Base-by-base conservation (phyloP, 2,797 vertebrate genomes). In the Vireo griseus region DNA sequence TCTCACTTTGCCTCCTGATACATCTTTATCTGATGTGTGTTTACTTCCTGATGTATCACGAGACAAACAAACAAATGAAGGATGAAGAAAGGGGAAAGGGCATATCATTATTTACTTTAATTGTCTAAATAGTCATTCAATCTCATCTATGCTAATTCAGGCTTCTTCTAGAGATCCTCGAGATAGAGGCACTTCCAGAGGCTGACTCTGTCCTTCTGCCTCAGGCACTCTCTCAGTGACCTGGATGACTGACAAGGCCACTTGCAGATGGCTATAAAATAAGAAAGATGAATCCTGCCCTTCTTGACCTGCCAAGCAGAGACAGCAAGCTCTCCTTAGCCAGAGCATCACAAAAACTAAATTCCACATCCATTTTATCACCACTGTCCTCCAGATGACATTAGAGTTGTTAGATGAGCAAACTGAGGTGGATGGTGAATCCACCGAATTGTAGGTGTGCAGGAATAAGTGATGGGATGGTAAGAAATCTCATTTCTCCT, bases 391-490 rank as follows among this genome's bases (percentile, higher is more conserved):
- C 29, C 31, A 50, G 11, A 45, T n/a, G 20, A 79, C 48, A 22
- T 57, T 50, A 72, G 58, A 40, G 3, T 14, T 66, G 3, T 54
- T 47, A 52, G 31, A 42, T 9, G 13, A 63, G 5, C 28, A 92
- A 83, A 72, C 2, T 19, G 59, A 86, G 21, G 19, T 39, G 51
- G 39, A 37, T 1, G 0, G 16, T 66, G 26, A 78, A 66, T 42
- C 14, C 24, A 40, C 4, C 4, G 13, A 40, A 45, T 10, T 6
- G 1, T 28, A 42, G 71, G 2, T 18, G 22, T 13, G 4, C 1
- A 45, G 3, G 26, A 72, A 33, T 40, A 79, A 78, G 9, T 29
- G 45, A 37, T 31, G 37, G 28, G 0, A 11, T 31, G 16, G 12
- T 17, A 85, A 82, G n/a, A 92, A 83, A 73, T 55, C 7, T 7